Conservation (phyloP, 2,113 vertebrate species). For the Thamnophis sirtalis region DNA sequence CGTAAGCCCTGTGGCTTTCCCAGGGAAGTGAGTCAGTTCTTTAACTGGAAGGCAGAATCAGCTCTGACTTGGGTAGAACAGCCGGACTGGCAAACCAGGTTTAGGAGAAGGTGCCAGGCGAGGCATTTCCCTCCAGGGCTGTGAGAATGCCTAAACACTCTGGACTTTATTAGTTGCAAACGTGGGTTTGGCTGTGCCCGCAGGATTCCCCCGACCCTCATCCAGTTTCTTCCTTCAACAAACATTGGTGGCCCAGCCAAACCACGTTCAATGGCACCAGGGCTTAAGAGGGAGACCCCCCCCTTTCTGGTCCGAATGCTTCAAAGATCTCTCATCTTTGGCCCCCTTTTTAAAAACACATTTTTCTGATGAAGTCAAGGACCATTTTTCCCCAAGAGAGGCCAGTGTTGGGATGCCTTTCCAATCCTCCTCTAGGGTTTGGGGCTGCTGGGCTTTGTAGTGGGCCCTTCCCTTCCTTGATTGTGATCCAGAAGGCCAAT, state of each 20-base stretch:
- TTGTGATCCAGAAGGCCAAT: background rate
- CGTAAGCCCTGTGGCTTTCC: background rate
- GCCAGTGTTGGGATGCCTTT: too few relatives aligned
- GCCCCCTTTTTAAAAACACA: background rate
- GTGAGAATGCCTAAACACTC: background rate
- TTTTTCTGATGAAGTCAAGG: background rate
- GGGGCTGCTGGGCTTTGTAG: background rate
- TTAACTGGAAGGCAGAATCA: background rate
- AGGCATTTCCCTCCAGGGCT: background rate
- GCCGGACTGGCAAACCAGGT: background rate
- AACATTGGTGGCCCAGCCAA: background rate
- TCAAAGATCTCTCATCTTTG: fast-evolving
- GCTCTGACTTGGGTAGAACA: background rate
- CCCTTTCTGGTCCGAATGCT: too few relatives aligned
- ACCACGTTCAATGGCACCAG: background rate
- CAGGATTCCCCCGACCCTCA: background rate
- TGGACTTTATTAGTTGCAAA: background rate
- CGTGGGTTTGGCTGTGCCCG: too few relatives aligned
- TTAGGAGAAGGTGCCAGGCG: too few relatives aligned
- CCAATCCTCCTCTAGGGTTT: background rate
- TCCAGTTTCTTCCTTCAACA: background rate
- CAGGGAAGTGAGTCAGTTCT: background rate
- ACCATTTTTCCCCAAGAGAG: background rate
- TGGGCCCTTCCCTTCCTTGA: background rate
- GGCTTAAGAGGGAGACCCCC: background rate